Conservation (phyloP, 2,888 invertebrate species). For the Melanotus villosus region DNA sequence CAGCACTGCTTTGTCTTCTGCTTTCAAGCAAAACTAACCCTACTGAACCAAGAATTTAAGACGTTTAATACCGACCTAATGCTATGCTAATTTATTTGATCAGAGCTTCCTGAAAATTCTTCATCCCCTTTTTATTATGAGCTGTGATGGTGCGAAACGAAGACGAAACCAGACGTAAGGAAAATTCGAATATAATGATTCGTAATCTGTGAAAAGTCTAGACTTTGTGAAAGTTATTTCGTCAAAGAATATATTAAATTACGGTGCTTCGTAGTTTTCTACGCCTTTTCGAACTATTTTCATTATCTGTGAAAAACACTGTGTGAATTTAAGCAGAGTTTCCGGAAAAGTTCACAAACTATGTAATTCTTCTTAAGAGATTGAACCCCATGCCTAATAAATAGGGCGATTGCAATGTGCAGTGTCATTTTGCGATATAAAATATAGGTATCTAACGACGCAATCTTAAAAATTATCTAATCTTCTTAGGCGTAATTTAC, state of each 20-base stretch:
- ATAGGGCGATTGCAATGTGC: no score
- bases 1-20: constrained; percentile 56
- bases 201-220: constrained; percentile 1
- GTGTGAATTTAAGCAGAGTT: background rate
- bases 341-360: no score
- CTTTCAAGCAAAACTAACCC: constrained; percentile 52
- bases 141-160: background rate
- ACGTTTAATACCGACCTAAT: constrained; percentile 3
- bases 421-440: no score
- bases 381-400: no score
- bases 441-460: no score
- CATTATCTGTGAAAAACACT: background rate
- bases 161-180: background rate
- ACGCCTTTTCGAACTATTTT: background rate
- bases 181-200: constrained; percentile 7
- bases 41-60: constrained; percentile 29
- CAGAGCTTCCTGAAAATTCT: constrained; percentile 6
- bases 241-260: constrained; percentile 12
- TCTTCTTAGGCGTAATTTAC: no score
- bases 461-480: no score
- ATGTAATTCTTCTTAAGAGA: no score
- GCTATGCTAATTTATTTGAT: constrained; percentile 29
- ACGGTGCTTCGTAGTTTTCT: constrained; percentile 5
- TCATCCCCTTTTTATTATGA: constrained; percentile 5
- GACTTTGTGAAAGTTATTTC: constrained; percentile 20